Base-by-base conservation (phyloP, 2,113 vertebrate genomes). In the Chloropsis hardwickii region DNA sequence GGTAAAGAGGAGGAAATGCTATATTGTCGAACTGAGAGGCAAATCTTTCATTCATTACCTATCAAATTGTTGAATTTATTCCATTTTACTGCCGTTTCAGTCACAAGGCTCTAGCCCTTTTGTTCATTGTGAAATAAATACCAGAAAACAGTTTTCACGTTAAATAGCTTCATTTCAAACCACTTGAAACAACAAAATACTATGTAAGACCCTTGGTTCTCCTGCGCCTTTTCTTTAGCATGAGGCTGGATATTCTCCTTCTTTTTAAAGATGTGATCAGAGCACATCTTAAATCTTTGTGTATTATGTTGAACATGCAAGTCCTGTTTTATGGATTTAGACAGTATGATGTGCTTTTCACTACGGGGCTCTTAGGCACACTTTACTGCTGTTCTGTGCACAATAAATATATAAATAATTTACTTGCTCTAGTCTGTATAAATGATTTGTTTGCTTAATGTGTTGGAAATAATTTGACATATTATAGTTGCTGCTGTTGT, bases 401-500 rank as follows among this genome's bases (percentile, higher is more conserved):
- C 54, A 95, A 85, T 86, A 96, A 95, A 97, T 94, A 70, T 87
- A 97, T 86, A 96, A 97, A 97, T 97, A 96, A 94, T 96, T 93
- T 95, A 94, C 95, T 97, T 50, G 16, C 24, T 94, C 92, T 89
- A 85, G 80, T 93, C 86, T 96, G 87, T 97, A 96, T 77, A 98
- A 98, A 96, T 95, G 54, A 98, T 96, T 97, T 97, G 94, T 97
- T 97, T 97, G 90, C 84, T 96, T 97, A 98, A 97, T 94, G 87
- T 97, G 61, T 96, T 94, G 67, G 90, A 98, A 98, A 97, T 97
- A 96, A 97, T 97, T 96, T 97, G 95, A 96, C 90, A 0, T 95
- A 97, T 94, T 97, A 95, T 64, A 61, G 72, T 86, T 88, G 29
- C 28, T 96, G 92, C 33, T 96, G 87, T 73, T 86, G 45, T 92